These are phyloP conservation scores for Apodemia hepburni DNA, from an alignment of 2,888 invertebrate genomes.

Conservation along the genomic window DNA sequence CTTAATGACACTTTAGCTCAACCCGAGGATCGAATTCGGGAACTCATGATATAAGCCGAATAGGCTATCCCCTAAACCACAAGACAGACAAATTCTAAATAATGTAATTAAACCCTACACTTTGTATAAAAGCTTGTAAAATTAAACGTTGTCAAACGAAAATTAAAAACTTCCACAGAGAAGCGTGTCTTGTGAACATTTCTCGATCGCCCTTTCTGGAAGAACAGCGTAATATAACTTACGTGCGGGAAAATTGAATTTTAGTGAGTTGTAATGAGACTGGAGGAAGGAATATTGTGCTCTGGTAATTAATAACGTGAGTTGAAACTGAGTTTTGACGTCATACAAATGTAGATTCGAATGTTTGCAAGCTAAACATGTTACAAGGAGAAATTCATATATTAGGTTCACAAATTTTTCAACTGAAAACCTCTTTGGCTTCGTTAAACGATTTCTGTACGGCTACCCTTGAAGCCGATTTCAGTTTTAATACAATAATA, in stretches of 20 bases:
- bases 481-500: no score
- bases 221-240: not conserved
- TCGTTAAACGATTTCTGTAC: no score
- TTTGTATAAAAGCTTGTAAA: not conserved
- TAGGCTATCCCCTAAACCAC: no score
- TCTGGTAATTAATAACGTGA: not conserved
- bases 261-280: not conserved
- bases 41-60: no score
- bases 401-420: no score
- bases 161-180: slow-evolving; percentile 4
- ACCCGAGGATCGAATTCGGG: no score
- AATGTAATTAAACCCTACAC: not conserved
- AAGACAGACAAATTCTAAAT: no score
- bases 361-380: no score
- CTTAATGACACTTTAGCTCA: no score
- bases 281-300: not conserved
- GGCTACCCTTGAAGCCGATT: no score
- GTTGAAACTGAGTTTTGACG: not conserved
- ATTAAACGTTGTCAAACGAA: slow-evolving; percentile 4
- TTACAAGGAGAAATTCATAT: no score
- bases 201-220: not conserved
- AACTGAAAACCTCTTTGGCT: no score
- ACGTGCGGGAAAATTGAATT: slow-evolving; percentile 6
- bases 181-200: not conserved
- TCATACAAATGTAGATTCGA: not conserved